Evolutionary conservation across 2,113 vertebrate species (phyloP).

Genomic region (Puffinus mauretanicus): DNA sequence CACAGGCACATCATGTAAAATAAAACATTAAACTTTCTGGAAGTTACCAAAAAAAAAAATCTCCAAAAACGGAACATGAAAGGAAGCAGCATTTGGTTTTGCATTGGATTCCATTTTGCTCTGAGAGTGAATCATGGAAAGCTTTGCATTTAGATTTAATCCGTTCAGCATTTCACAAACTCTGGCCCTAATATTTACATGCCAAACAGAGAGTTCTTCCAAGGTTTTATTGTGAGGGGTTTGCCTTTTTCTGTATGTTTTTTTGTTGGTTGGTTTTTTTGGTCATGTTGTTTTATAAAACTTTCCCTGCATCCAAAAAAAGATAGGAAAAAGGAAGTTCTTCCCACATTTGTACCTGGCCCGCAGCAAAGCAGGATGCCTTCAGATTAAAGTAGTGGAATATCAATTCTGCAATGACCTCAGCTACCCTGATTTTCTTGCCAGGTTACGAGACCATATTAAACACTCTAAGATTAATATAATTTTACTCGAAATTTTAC

Average conservation of each 20-base stretch:
- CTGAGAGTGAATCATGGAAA: neutral
- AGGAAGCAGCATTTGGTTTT: neutral
- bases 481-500: neutral
- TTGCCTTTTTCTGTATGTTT: neutral
- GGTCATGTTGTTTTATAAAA: neutral
- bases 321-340: neutral
- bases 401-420: neutral
- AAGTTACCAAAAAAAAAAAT: neutral
- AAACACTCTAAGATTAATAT: neutral
- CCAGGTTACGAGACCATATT: neutral
- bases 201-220: neutral
- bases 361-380: neutral
- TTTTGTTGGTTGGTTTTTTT: fast-evolving
- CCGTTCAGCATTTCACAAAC: neutral
- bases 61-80: neutral
- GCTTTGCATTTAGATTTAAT: neutral
- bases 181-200: neutral
- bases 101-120: neutral
- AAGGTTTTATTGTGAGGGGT: neutral
- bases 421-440: neutral
- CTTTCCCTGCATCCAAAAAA: neutral
- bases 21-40: neutral
- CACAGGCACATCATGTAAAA: neutral
- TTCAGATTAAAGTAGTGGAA: neutral
- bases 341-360: neutral